Evolutionary conservation across 1,140 invertebrate species (phyloP), one percentile per base, ranked within the genome.

Genomic region (Alviniconcha marisindica): DNA sequence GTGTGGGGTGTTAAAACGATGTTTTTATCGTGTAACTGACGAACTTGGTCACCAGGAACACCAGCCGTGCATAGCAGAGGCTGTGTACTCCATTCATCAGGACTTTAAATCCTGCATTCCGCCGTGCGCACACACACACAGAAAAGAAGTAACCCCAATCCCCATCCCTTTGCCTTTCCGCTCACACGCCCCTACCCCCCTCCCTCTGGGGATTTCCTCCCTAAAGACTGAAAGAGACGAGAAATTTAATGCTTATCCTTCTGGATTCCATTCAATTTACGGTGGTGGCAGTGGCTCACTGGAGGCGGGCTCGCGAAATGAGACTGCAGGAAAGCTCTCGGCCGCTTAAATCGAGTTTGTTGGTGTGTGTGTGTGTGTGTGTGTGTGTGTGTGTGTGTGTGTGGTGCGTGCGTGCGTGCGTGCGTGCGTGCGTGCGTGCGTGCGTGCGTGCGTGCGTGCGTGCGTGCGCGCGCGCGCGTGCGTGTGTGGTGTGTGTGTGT

Each of bases 401-500:
- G 1, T 42, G n/a, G 73, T 14, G 2, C 36, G 15, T 36, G 7
- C 1, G 28, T 76, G 14, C 14, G 28, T 76, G 1, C 28, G 28
- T 18, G 0, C 42, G 14, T 40, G 14, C 21, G 73, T 76, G 2
- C 0, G 2, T 76, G 28, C 21, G 28, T 14, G 24, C n/a, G 24
- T 36, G 28, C n/a, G 40, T 5, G 40, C 10, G 3, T 36, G 48
- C 51, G 77, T 78, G n/a, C 51, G 40, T 5, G 40, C n/a, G 77
- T 78, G 51, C 51, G 40, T 54, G 40, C n/a, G 40, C 51, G n/a
- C 18, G n/a, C n/a, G n/a, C n/a, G n/a, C n/a, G n/a, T n/a, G n/a
- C n/a, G n/a, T n/a, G n/a, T n/a, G n/a, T n/a, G n/a, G n/a, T n/a
- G 48, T 54, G 4, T 51, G 40, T 78, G 40, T 78, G 5, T 78